Base-by-base conservation (phyloP, 2,113 vertebrate species). In the Sander lucioperca region DNA sequence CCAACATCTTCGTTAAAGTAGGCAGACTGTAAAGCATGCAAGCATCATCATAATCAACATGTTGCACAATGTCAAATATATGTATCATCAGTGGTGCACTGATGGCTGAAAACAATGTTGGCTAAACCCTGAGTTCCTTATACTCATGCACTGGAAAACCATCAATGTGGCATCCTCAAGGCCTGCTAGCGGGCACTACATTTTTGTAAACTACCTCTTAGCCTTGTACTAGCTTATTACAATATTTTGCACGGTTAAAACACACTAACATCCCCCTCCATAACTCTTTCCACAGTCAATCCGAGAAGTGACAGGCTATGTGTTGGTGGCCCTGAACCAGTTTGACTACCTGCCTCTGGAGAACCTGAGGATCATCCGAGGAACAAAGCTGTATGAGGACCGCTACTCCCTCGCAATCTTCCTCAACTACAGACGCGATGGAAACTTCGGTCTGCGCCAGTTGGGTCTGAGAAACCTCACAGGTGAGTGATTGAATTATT, bases 291-390 rank as follows among this genome's bases (percentile, higher is more conserved):
- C 94, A 33, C 96, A 99, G 98, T 99, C 98, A 6, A 98, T 99
- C 83, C 95, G 98, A 73, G 98, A 99, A 92, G 98, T 99, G 92
- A 99, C 98, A 0, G 98, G 98, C 82, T 99, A 99, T 0, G 97
- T 99, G 82, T 88, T 99, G 88, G 98, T 99, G 93, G 98, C 98
- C n/a, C 88, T 99, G 57, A 99, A 99, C 94, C 98, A 99, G 92
- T 99, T 99, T 85, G 98, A 98, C 43, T 98, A 99, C 90, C 95
- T 99, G 86, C 98, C 98, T 0, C 58, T 99, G 95, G 98, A 99
- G 94, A 99, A 99, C 89, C 94, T 99, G 75, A 96, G 98, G 84
- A 99, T 99, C 45, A 95, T 99, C 36, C 96, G 98, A 15, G 98
- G 98, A 10, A 99, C 96, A 63, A 99, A 98, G 84, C 95, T 99